Evolutionary conservation across 1,140 invertebrate species (phyloP), one percentile per base, ranked within the genome.

Genomic region (Rhagoletis pomonella): DNA sequence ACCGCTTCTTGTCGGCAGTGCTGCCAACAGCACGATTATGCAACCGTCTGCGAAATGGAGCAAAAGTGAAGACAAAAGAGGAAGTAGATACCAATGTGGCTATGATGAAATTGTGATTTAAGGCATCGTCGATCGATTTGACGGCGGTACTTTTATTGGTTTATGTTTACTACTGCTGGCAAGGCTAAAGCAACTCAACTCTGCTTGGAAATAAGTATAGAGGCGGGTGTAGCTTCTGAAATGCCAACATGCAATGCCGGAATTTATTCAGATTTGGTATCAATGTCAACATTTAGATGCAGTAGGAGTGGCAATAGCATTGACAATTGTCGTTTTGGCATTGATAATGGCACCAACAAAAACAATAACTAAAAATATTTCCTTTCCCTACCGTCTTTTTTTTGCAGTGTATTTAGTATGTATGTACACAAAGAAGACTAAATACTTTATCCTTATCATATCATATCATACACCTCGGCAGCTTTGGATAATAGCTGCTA

Each of bases 21-120:
- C 44, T 58, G 44, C 73, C 44, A 81, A 19, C n/a, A 19, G 47
- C 73, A 47, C 42, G 39, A 55, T 58, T 81, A 81, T 81, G 73
- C 73, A 81, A 81, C 17, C 73, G 73, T n/a, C 42, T 10, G 19
- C 73, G 50, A 85, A 62, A 86, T 55, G 64, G 60, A 86, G 86
- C 86, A 42, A 10, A 69, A 7, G 58, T 42, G 17, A 17, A 86
- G 44, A 42, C 58, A 86, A 42, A 62, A 86, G 50, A 85, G 7
- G 59, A 14, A 86, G 62, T 14, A 86, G 29, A 86, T 44, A 47
- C 64, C 17, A 62, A 67, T 86, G 58, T 67, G 64, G 44, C 19
- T 47, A 47, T 42, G 44, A 86, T 86, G 60, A 86, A 86, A 86
- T 85, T 85, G 84, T 85, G 84, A 85, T 85, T 85, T 85, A 85